Conservation (phyloP, 2,888 invertebrate species). For the Pocota personata region DNA sequence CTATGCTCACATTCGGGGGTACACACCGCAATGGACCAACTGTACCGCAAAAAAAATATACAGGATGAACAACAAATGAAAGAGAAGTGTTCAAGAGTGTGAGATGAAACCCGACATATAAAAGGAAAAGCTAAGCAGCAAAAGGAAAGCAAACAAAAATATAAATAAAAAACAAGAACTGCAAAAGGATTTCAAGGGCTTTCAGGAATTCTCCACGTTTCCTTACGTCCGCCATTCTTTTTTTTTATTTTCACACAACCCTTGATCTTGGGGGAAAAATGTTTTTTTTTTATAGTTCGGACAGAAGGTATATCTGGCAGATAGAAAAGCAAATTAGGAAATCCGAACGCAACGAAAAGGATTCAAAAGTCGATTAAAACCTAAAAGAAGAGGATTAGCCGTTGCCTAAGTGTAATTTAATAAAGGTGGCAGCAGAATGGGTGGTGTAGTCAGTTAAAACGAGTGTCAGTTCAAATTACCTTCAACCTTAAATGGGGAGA, state of each 20-base stretch:
- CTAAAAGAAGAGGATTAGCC: constrained; percentile 23
- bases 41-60: constrained; percentile 2
- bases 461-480: constrained; percentile 20
- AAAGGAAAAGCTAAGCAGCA: constrained; percentile 19
- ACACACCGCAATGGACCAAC: constrained; percentile 52
- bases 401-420: constrained; percentile 44
- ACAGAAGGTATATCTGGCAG: constrained; percentile 2
- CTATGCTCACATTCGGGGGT: constrained; percentile 13
- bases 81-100: constrained; percentile 43
- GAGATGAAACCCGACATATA: constrained; percentile 34
- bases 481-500: background rate
- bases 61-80: constrained; percentile 46
- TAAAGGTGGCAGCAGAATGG: background rate
- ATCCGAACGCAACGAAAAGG: constrained; percentile 35
- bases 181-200: constrained; percentile 62
- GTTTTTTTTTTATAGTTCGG: background rate
- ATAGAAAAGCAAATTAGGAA: constrained; percentile 50
- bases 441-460: background rate
- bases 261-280: background rate
- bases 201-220: constrained; percentile 35
- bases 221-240: constrained; percentile 1
- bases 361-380: constrained; percentile 65
- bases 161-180: constrained; percentile 12
- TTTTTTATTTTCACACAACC: background rate
- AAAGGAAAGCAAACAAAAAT: constrained; percentile 1